Conservation (phyloP, 2,113 vertebrate species). For the Platichthys flesus region DNA sequence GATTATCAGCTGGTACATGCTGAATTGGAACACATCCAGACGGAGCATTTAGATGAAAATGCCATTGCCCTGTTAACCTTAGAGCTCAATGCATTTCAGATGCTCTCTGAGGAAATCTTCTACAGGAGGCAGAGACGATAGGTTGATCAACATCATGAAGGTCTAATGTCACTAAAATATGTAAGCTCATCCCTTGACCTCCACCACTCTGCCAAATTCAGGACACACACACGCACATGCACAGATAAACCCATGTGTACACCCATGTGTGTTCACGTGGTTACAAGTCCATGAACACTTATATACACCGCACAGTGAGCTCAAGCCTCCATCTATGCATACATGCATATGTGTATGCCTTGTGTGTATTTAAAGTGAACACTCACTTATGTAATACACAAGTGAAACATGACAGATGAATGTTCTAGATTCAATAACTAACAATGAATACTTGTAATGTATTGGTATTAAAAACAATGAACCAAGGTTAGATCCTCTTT, state of each 20-base stretch:
- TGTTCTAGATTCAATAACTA: background rate
- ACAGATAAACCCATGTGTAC: slow-evolving; percentile 1
- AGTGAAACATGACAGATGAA: background rate
- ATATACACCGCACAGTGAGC: background rate
- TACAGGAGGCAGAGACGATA: background rate
- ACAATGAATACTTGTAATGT: slow-evolving; percentile 24
- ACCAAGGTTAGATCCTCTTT: slow-evolving; percentile 71
- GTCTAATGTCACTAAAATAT: slow-evolving; percentile 10
- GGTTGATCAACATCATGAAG: background rate
- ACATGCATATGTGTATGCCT: background rate
- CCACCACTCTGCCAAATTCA: background rate
- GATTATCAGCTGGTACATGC: slow-evolving; percentile 66
- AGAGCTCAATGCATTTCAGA: slow-evolving; percentile 26
- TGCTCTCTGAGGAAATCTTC: slow-evolving; percentile 28
- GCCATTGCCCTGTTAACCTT: slow-evolving; percentile 43
- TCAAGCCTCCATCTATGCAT: background rate
- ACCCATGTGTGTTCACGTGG: background rate
- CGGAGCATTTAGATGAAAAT: slow-evolving; percentile 56
- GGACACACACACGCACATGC: slow-evolving; percentile 6
- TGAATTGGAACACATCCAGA: slow-evolving; percentile 60
- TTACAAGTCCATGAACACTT: too few relatives aligned
- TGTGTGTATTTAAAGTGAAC: background rate
- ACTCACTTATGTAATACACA: background rate
- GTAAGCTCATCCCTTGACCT: slow-evolving; percentile 10
- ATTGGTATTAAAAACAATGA: slow-evolving; percentile 59